Evolutionary conservation across 2,797 vertebrate species (phyloP), one percentile per base, ranked within the genome.

Genomic region (Sebastolobus altivelis): DNA sequence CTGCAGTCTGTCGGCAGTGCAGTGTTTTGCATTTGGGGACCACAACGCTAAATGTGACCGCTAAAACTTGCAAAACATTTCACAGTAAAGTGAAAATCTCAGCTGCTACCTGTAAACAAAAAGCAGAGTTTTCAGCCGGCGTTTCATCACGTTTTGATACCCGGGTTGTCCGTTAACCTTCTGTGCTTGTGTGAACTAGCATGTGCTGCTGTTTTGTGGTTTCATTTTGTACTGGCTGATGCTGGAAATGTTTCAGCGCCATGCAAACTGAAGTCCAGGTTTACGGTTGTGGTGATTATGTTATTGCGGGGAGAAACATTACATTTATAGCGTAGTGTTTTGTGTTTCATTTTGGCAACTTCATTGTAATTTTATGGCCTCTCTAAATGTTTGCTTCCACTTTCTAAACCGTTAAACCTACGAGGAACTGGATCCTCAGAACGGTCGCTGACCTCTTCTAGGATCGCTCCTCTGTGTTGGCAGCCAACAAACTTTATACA

Each of bases 211-310:
- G 83, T 88, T 63, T 62, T 13, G 35, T 29, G 81, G 72, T 79
- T 84, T 92, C 73, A 82, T 82, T 89, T 90, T 83, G 85, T 33
- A 82, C 73, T 77, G 71, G 84, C 72, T 27, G 35, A 77, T 22
- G 74, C 81, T 80, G 75, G 69, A 84, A 65, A n/a, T 4, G 31
- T 72, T 82, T 77, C 74, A 61, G 40, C n/a, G 59, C 83, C 87
- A 82, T 79, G 52, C 88, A 85, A 91, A 90, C 76, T 87, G 80
- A 90, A 88, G 87, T 72, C 81, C 72, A 18, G 70, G 31, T 84
- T 84, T 55, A 33, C 83, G 75, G 80, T 88, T 75, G 80, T 84
- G 75, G 78, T 79, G 55, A 29, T 62, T 62, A 79, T 66, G 62
- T 76, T 49, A 16, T 1, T 60, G 14, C 13, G 1, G 49, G 33